These are phyloP conservation scores for Anisognathus igniventris DNA, from an alignment of 2,797 vertebrate species.

Conservation along the genomic window DNA sequence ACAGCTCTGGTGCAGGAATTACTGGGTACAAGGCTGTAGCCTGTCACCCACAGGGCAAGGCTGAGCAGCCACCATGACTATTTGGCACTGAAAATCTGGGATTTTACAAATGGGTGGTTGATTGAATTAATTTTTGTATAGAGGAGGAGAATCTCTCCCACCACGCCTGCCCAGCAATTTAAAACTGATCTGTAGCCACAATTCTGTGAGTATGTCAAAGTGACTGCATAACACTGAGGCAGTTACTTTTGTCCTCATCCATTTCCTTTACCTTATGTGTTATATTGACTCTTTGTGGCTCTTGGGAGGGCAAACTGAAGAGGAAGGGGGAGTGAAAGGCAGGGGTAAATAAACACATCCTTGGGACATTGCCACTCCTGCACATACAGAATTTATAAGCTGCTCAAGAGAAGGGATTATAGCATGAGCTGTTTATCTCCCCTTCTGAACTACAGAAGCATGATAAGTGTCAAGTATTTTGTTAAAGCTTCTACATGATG, in stretches of 20 bases:
- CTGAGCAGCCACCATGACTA: fast-evolving
- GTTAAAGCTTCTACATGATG: neutral
- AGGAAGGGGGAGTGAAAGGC: neutral
- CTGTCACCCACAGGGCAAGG: neutral
- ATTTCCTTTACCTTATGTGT: neutral
- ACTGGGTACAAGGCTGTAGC: neutral
- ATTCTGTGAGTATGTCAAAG: neutral
- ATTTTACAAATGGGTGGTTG: neutral
- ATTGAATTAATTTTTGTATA: neutral
- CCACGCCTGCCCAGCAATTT: neutral
- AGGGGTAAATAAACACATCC: neutral
- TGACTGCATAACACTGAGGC: neutral
- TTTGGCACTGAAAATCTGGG: neutral
- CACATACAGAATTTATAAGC: neutral
- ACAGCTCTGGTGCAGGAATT: neutral
- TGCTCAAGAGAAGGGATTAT: slow-evolving; percentile 17
- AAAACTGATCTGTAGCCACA: neutral
- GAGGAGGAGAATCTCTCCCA: neutral
- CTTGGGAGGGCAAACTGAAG: neutral
- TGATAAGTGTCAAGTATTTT: neutral
- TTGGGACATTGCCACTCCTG: neutral
- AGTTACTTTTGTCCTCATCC: neutral
- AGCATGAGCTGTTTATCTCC: neutral
- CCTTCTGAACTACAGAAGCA: neutral
- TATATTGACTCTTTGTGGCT: neutral